Evolutionary conservation across 1,140 invertebrate species (phyloP).

Genomic region (Hyles euphorbiae): DNA sequence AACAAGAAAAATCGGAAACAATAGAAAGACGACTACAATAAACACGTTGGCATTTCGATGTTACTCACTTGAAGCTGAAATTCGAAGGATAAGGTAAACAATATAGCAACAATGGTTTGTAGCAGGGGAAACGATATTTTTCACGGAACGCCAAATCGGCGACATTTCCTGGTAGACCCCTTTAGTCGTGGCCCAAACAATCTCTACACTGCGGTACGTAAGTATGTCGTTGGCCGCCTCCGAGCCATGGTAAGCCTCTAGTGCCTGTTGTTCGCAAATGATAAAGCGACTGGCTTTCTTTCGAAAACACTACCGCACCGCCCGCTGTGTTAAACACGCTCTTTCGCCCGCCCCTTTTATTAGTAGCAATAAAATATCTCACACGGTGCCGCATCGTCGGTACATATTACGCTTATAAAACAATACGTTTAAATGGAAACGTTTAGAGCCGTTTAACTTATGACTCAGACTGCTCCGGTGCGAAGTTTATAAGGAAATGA

Average conservation of each 20-base stretch:
- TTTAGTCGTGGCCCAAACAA: conserved; percentile 26
- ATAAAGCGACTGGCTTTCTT: conserved; percentile 57
- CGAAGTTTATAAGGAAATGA: conserved; percentile 50
- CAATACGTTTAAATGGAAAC: neutral
- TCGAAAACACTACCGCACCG: conserved; percentile 28
- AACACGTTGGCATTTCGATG: no score
- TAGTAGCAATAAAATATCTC: conserved; percentile 22
- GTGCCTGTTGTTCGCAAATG: conserved; percentile 56
- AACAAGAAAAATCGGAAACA: no score
- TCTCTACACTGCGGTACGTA: conserved; percentile 28
- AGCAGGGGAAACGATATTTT: conserved; percentile 32
- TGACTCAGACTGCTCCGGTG: conserved; percentile 4
- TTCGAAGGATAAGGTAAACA: conserved; percentile 16
- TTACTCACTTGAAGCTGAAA: no score
- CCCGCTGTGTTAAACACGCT: conserved; percentile 18
- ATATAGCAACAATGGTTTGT: conserved; percentile 17
- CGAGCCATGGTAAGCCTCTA: conserved; percentile 48
- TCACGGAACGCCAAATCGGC: conserved; percentile 25
- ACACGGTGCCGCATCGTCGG: neutral
- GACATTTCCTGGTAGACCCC: conserved; percentile 30
- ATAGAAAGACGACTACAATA: no score
- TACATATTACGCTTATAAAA: no score
- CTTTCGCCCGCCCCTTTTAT: conserved; percentile 15
- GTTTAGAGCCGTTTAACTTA: conserved; percentile 5
- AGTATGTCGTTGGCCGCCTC: conserved; percentile 27